Base-by-base conservation (phyloP, 1,140 invertebrate genomes). In the Camponotus vicinus region DNA sequence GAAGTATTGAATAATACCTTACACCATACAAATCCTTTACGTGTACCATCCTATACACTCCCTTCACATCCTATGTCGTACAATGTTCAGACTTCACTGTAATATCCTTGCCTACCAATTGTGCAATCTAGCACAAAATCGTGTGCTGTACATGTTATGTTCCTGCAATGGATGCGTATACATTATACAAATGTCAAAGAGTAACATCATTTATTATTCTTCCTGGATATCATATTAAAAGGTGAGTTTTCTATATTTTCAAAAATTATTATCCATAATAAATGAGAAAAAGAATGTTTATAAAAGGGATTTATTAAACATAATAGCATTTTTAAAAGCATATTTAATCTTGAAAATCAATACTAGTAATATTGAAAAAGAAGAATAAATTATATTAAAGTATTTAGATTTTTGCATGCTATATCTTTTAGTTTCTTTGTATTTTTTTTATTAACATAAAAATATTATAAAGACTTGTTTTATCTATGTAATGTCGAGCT, bases 1-100 rank as follows among this genome's bases (percentile, higher is more conserved):
- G 93, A 95, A 91, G 93, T 95, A 92, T 92, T 95, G 92, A 94
- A 93, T 94, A 95, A 95, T 92, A 93, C 94, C 91, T 92, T 95
- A 88, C 94, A 95, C 93, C 94, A 94, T 90, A 92, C 92, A 80
- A 92, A 93, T 88, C 92, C 93, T 91, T 92, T 93, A 91, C 91
- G 92, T 90, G 90, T 92, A 89, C 18, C 93, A 80, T 90, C 93
- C 84, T 93, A 92, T 92, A 91, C 93, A 92, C 91, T 93, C 80
- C 91, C 93, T 84, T 91, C 94, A 90, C 92, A 93, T 92, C 92
- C 93, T 92, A 89, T 93, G 61, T 66, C 88, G 91, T 89, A 89
- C 91, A 94, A 93, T 89, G 91, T 92, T 90, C 92, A 92, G 70
- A 92, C 93, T 90, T 94, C 90, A 88, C 90, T 90, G 40, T 92